These are phyloP conservation scores for Heteromyza rotundicornis DNA, from an alignment of 2,888 invertebrate species.

Conservation along the genomic window DNA sequence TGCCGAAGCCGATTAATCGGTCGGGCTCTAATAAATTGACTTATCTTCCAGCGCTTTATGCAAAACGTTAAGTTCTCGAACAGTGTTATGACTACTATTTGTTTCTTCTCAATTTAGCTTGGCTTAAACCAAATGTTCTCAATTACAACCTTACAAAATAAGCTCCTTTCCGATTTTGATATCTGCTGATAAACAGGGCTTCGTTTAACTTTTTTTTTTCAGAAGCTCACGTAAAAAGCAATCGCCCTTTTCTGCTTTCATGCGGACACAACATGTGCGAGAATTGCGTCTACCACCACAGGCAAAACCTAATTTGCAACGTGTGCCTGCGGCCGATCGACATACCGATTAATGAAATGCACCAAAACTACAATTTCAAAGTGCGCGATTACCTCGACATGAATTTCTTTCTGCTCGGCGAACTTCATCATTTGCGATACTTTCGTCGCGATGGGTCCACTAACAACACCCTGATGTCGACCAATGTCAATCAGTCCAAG, in stretches of 20 bases:
- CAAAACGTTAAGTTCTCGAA: too few relatives aligned
- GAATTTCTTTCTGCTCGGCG: constrained; percentile 51
- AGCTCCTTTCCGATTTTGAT: too few relatives aligned
- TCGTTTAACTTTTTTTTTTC: too few relatives aligned
- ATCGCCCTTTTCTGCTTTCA: constrained; percentile 67
- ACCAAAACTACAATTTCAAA: not conserved
- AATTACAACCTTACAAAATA: too few relatives aligned
- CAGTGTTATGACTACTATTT: too few relatives aligned
- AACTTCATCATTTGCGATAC: constrained; percentile 33
- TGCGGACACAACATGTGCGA: constrained; percentile 77
- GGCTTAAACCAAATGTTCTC: too few relatives aligned
- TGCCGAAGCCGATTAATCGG: too few relatives aligned
- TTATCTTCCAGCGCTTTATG: too few relatives aligned
- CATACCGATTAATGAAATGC: constrained; percentile 28
- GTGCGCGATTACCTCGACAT: constrained; percentile 43
- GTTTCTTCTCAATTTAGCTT: too few relatives aligned
- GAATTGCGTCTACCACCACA: constrained; percentile 64
- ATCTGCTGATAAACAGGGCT: too few relatives aligned
- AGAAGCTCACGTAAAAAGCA: constrained; percentile 34
- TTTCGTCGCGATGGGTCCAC: constrained; percentile 33
- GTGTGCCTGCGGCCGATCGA: constrained; percentile 39
- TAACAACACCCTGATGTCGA: constrained; percentile 28
- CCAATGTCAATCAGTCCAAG: not conserved
- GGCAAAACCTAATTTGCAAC: constrained; percentile 41
- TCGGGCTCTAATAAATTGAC: too few relatives aligned